Percentiles rank a stretch among this genome's conserved stretches.
Evolutionary conservation across 1,140 invertebrate genomes (phyloP).

Genomic region (Prorops nasuta): DNA sequence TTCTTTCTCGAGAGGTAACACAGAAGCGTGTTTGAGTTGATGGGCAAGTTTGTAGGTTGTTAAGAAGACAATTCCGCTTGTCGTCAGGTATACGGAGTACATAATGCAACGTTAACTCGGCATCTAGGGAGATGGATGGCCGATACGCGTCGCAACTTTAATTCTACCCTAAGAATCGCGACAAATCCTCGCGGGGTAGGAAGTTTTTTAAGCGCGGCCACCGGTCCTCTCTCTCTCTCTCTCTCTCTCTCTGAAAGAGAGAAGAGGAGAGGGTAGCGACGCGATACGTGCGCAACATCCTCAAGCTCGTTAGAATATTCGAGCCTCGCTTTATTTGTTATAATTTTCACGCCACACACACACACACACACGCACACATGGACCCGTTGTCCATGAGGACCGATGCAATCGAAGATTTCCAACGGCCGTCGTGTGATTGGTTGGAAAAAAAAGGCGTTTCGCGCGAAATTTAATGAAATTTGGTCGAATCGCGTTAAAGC

Average conservation of each 20-base stretch:
- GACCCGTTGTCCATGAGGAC: conserved; percentile 22
- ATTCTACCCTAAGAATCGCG: conserved; percentile 27
- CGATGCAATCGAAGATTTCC: conserved; percentile 16
- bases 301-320: conserved; percentile 39
- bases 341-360: too few relatives aligned
- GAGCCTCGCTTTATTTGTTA: conserved; percentile 24
- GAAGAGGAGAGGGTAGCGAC: conserved; percentile 1
- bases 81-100: conserved; percentile 22
- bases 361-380: conserved; percentile 11
- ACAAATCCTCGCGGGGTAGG: too few relatives aligned
- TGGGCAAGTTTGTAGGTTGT: conserved; percentile 23
- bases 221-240: too few relatives aligned
- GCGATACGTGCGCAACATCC: conserved; percentile 36
- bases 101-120: conserved; percentile 35
- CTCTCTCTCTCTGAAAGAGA: too few relatives aligned
- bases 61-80: conserved; percentile 22
- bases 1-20: too few relatives aligned
- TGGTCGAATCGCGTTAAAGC: too few relatives aligned
- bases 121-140: conserved; percentile 31
- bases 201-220: conserved; percentile 28
- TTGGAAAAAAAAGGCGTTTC: too few relatives aligned
- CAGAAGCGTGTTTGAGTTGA: too few relatives aligned
- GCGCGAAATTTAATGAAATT: too few relatives aligned
- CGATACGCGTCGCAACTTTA: conserved; percentile 36
- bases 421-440: conserved; percentile 28